phyloP scores from a whole-genome alignment of 2,113 vertebrate species.

The Mustela nigripes region DNA sequence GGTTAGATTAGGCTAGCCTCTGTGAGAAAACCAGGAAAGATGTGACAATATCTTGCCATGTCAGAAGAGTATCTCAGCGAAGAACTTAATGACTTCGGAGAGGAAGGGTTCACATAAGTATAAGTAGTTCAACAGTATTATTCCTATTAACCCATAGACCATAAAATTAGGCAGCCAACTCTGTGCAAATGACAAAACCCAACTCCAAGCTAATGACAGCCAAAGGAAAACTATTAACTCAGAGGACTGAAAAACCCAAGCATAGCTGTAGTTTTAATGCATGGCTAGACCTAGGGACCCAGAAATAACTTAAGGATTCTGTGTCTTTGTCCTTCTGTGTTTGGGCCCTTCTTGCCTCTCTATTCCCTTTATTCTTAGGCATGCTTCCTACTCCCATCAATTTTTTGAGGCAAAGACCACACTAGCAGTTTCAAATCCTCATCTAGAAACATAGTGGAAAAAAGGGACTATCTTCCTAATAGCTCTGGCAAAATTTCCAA shows the following conservation, averaged over 20 bases:
- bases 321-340: not conserved
- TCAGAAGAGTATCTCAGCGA: not conserved
- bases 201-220: not conserved
- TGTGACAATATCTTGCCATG: not conserved
- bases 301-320: not conserved
- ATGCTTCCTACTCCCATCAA: not conserved
- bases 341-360: not conserved
- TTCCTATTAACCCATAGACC: not conserved
- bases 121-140: not conserved
- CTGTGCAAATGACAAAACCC: not conserved
- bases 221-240: not conserved
- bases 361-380: not conserved
- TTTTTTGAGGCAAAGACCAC: not conserved
- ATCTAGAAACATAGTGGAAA: not conserved
- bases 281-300: not conserved
- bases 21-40: conserved; percentile 22
- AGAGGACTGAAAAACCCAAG: not conserved
- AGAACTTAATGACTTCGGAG: not conserved
- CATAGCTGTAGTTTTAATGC: not conserved
- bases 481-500: not conserved
- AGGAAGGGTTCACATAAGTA: not conserved
- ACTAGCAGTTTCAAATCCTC: not conserved
- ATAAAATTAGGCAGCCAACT: not conserved
- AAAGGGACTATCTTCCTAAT: not conserved
- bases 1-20: not conserved